Base-by-base conservation (phyloP, 1,140 invertebrate genomes). In the Magallana gigas region DNA sequence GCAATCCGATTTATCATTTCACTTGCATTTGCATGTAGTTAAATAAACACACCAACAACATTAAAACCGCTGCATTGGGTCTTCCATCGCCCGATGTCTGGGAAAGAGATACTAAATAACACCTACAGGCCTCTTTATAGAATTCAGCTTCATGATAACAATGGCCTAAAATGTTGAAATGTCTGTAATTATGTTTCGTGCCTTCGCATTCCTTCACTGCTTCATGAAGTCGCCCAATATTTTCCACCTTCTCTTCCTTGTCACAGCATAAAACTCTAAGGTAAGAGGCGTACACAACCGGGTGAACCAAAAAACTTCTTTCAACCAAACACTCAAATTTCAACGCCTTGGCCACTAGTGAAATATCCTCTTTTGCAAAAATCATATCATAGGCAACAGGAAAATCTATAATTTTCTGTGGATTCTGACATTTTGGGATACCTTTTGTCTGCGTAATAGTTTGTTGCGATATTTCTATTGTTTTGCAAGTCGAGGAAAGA, bases 81-180 rank as follows among this genome's bases (percentile, higher is more conserved):
- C 68, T 76, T 12, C 68, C 68, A 36, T 29, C 36, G 3, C 14
- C 18, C 8, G 36, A 18, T 29, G 68, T 76, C 14, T 23, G 68
- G 8, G 68, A 76, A 76, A 76, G 29, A 12, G 68, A 76, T 23
- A 57, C 11, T 36, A 16, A 12, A 29, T 76, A 85, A 57, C 68
- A 76, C 6, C 58, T 57, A 62, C 57, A 85, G 1, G 84, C 84
- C 16, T 76, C 57, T 57, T 76, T 8, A 23, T 23, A 80, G n/a
- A 36, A 7, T 57, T 68, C 68, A 76, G 11, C 23, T 57, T 64
- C 48, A 58, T 76, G 59, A 58, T 85, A 58, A 58, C 84, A 85
- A 62, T 76, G 8, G 14, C 84, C 84, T 76, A 85, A 80, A 18
- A 85, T 29, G 57, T 85, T 85, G 18, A 85, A 80, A 58, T 76